Conservation (phyloP, 1,140 invertebrate genomes). For the Brachionus koreanus region DNA sequence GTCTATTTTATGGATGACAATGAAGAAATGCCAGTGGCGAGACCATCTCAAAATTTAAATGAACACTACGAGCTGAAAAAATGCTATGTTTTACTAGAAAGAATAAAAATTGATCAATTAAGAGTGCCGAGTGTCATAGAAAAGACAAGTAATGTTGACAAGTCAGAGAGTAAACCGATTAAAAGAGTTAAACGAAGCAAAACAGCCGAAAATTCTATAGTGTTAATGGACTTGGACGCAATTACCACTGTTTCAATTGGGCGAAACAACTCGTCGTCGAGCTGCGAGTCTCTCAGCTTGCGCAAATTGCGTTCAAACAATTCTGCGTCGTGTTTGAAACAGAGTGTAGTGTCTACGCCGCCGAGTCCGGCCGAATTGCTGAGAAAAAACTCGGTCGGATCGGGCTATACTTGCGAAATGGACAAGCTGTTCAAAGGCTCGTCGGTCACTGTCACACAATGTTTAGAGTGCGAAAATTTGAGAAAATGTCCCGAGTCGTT, state of each 20-base stretch:
- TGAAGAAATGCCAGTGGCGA: neutral
- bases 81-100: conserved; percentile 8
- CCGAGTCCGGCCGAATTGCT: conserved; percentile 8
- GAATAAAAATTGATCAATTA: neutral
- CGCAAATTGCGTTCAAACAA: neutral
- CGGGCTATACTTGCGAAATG: conserved; percentile 17
- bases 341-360: neutral
- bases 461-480: conserved; percentile 34
- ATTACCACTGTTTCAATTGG: neutral
- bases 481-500: conserved; percentile 37
- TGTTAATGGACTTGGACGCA: neutral
- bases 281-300: neutral
- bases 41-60: neutral
- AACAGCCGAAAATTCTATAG: neutral
- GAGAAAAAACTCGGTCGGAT: neutral
- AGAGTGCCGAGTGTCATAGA: neutral
- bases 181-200: neutral
- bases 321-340: neutral
- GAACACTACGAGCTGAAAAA: neutral
- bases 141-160: neutral
- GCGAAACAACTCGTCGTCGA: neutral
- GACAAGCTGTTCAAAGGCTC: conserved; percentile 31
- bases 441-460: conserved; percentile 18
- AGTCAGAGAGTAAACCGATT: neutral
- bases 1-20: conserved; percentile 31